Conservation (phyloP, 2,113 vertebrate genomes). For the Corapipo altera region DNA sequence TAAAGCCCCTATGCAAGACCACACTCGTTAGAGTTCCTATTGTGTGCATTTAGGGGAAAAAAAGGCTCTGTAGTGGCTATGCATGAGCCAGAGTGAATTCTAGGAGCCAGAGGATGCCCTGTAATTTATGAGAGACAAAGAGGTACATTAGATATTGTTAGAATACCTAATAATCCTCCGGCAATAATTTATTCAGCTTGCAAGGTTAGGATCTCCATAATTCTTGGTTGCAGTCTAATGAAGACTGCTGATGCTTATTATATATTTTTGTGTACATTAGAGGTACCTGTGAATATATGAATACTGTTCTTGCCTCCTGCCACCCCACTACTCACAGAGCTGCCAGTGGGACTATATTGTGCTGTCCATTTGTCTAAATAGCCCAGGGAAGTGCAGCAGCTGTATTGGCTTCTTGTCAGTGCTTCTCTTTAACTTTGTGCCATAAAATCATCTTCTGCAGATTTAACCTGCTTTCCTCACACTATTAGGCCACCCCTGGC, state of each 20-base stretch:
- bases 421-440: not conserved
- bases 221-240: conserved; percentile 57
- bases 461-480: not conserved
- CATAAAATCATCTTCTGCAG: not conserved
- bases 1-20: not conserved
- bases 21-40: not conserved
- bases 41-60: not conserved
- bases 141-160: conserved; percentile 68
- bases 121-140: conserved; percentile 70
- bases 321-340: conserved; percentile 29
- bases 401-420: not conserved
- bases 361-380: conserved; percentile 29
- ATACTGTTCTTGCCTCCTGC: not conserved
- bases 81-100: not conserved
- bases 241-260: conserved; percentile 59
- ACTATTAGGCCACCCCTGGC: not conserved
- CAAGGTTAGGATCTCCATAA: conserved; percentile 72
- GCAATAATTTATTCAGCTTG: conserved; percentile 62
- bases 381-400: not conserved
- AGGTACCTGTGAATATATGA: conserved; percentile 56
- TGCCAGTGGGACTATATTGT: conserved; percentile 1
- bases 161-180: conserved; percentile 63
- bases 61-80: not conserved
- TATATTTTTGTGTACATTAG: conserved; percentile 65
- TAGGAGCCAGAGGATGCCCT: conserved; percentile 38